Conservation (phyloP, 2,113 vertebrate genomes). For the Ictidomys tridecemlineatus region DNA sequence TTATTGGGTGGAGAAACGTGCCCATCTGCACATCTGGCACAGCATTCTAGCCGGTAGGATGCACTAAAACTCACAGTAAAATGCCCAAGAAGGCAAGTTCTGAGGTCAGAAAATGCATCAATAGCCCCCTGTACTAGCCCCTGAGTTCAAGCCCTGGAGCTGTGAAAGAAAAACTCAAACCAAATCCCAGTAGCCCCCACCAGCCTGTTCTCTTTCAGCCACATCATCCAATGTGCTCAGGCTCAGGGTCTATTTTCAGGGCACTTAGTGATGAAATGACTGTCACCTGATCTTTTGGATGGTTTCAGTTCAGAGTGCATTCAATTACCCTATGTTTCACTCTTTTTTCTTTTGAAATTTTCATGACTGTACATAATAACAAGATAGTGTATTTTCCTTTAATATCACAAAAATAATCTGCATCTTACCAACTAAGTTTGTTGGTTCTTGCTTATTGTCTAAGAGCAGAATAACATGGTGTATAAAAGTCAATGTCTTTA, state of each 20-base stretch:
- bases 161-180: neutral
- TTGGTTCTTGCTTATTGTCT: neutral
- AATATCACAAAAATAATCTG: neutral
- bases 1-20: too few relatives aligned
- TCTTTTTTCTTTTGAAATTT: neutral
- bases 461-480: neutral
- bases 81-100: neutral
- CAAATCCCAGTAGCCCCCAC: neutral
- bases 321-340: neutral
- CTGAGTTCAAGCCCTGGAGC: neutral
- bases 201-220: too few relatives aligned
- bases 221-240: neutral
- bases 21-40: neutral
- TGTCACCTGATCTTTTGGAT: neutral
- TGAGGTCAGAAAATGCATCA: neutral
- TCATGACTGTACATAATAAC: neutral
- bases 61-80: neutral
- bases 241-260: neutral
- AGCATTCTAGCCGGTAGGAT: too few relatives aligned
- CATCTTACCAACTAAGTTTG: neutral
- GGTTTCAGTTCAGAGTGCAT: neutral
- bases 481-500: neutral
- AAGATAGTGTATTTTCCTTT: neutral
- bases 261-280: neutral
- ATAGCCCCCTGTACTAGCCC: neutral